Evolutionary conservation across 2,113 vertebrate species (phyloP).

Genomic region (Hypocryptadius cinnamomeus): DNA sequence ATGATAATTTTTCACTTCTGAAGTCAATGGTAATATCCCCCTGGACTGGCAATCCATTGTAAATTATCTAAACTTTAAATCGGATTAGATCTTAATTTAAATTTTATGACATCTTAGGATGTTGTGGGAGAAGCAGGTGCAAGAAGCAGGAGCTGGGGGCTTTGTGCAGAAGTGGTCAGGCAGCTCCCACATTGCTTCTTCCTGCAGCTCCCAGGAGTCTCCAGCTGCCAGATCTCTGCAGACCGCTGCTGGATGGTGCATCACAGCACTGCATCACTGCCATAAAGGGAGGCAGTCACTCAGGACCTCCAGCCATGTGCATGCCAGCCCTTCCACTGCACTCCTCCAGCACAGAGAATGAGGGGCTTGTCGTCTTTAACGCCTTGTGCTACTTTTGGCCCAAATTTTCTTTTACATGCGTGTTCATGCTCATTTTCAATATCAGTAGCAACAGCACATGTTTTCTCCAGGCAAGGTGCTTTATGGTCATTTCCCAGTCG

Average conservation of each 20-base stretch:
- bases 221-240: neutral
- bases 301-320: neutral
- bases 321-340: neutral
- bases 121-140: neutral
- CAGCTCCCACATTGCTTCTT: neutral
- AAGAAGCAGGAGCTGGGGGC: neutral
- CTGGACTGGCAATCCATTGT: neutral
- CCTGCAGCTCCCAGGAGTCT: neutral
- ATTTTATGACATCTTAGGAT: neutral
- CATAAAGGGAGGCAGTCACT: neutral
- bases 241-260: neutral
- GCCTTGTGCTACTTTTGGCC: neutral
- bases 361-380: neutral
- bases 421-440: neutral
- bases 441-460: neutral
- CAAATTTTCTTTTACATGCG: neutral
- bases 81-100: neutral
- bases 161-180: neutral
- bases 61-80: neutral
- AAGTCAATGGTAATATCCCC: neutral
- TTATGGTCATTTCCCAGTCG: neutral
- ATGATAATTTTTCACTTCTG: neutral
- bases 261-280: neutral
- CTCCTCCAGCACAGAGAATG: neutral
- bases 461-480: neutral